Evolutionary conservation across 2,888 invertebrate species (phyloP), one percentile per base, ranked within the genome.

Genomic region (Nomada lathburiana): DNA sequence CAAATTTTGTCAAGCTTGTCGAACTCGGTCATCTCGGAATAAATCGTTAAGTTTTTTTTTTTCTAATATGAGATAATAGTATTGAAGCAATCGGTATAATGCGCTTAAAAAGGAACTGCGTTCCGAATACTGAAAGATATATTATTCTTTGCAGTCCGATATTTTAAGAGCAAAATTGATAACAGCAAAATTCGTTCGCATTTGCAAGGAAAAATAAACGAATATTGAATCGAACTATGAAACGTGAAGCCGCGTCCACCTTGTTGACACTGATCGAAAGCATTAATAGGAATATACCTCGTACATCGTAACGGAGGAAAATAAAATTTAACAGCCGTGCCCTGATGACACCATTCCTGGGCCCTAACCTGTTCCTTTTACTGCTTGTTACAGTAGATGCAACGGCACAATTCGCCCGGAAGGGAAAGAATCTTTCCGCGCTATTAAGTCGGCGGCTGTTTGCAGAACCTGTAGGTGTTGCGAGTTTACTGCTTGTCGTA

Each of bases 401-500:
- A 53, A 23, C 42, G 23, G 20, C 57, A 44, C 44, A 42, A 57
- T n/a, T 5, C 13, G 7, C 13, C 44, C 26, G 13, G 9, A 69
- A 57, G 16, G 16, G 44, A 23, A 68, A 55, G 44, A 57, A 26
- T 57, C 57, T 57, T 57, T 57, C 69, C 23, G 57, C 23, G n/a
- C 63, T 53, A 42, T 52, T 42, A 62, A 50, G 42, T 42, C 42
- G 13, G 44, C 47, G 42, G 23, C 20, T 72, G 63, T 72, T 62
- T 62, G 72, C 63, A 55, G 62, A 42, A 44, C 10, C 53, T 63
- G 72, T 72, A 64, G 53, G 64, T 55, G 63, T 64, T 64, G 29
- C 44, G 20, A 16, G 72, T 72, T 72, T 72, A 72, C 53, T 64
- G 53, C 72, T 44, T 13, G 63, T 64, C 72, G 55, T 72, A 72